Conservation (phyloP, 1,140 invertebrate species). For the Octopus sinensis region DNA sequence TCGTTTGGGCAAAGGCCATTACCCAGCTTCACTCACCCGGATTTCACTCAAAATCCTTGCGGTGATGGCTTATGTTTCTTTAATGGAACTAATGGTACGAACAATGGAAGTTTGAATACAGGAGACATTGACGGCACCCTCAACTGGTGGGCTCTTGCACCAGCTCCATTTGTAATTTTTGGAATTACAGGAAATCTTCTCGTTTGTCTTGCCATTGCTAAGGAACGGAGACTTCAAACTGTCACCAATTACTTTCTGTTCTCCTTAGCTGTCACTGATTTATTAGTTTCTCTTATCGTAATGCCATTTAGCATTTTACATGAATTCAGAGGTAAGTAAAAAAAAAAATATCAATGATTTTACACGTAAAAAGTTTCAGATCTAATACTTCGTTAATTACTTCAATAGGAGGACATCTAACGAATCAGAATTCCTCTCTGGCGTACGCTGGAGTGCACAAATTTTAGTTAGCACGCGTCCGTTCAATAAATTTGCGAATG, state of each 20-base stretch:
- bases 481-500: too few relatives aligned
- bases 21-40: background rate
- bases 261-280: slow-evolving; percentile 90
- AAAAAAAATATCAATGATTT: too few relatives aligned
- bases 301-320: slow-evolving; percentile 69
- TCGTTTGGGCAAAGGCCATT: background rate
- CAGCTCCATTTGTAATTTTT: slow-evolving; percentile 48
- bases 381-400: too few relatives aligned
- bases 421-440: too few relatives aligned
- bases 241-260: slow-evolving; percentile 94
- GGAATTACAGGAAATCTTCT: slow-evolving; percentile 83
- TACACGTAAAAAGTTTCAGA: too few relatives aligned
- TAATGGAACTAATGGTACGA: background rate
- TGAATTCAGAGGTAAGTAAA: slow-evolving; percentile 63
- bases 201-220: slow-evolving; percentile 93
- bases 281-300: slow-evolving; percentile 77
- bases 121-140: slow-evolving; percentile 7
- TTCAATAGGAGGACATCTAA: too few relatives aligned
- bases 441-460: too few relatives aligned
- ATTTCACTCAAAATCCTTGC: background rate
- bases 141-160: slow-evolving; percentile 46
- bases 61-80: background rate
- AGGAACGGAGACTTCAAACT: slow-evolving; percentile 84
- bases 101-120: background rate
- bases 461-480: too few relatives aligned